Percentiles rank a stretch among this genome's conserved stretches.
phyloP scores from a whole-genome alignment of 2,113 vertebrate genomes.

The Protomyctophum bolini region DNA sequence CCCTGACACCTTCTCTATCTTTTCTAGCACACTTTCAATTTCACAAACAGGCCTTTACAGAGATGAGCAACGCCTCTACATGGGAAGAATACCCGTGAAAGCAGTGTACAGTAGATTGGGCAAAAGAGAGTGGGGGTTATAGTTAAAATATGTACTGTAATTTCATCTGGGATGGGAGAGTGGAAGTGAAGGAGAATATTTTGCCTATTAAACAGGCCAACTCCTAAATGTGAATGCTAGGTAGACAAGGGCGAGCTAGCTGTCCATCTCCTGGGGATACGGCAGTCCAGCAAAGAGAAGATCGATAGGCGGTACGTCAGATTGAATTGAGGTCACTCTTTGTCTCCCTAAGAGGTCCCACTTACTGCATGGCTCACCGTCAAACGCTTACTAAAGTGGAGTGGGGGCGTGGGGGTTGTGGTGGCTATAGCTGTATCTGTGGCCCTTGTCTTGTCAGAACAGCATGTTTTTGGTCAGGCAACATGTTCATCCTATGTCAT shows the following conservation, averaged over 20 bases:
- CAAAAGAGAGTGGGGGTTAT: conserved; percentile 8
- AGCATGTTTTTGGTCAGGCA: conserved; percentile 8
- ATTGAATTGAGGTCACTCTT: conserved; percentile 81
- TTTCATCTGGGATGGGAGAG: neutral
- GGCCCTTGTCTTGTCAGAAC: conserved; percentile 38
- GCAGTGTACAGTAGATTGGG: conserved; percentile 24
- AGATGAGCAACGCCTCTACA: conserved; percentile 44
- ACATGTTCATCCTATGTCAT: conserved; percentile 33
- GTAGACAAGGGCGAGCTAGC: conserved; percentile 58
- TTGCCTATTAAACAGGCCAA: conserved; percentile 49
- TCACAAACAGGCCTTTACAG: conserved; percentile 40
- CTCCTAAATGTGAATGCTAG: conserved; percentile 52
- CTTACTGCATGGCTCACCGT: conserved; percentile 58
- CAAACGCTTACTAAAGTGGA: conserved; percentile 55
- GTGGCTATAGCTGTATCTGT: conserved; percentile 17
- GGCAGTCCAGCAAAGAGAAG: conserved; percentile 27
- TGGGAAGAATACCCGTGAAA: conserved; percentile 23
- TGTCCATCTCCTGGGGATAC: conserved; percentile 58
- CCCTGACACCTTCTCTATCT: conserved; percentile 61
- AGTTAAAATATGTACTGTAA: no score
- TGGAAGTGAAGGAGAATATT: conserved; percentile 16
- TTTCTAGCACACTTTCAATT: conserved; percentile 76
- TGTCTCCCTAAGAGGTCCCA: conserved; percentile 71
- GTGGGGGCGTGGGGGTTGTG: neutral
- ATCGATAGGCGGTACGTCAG: conserved; percentile 79